Conservation (phyloP, 2,113 vertebrate genomes). For the Ictidomys tridecemlineatus region DNA sequence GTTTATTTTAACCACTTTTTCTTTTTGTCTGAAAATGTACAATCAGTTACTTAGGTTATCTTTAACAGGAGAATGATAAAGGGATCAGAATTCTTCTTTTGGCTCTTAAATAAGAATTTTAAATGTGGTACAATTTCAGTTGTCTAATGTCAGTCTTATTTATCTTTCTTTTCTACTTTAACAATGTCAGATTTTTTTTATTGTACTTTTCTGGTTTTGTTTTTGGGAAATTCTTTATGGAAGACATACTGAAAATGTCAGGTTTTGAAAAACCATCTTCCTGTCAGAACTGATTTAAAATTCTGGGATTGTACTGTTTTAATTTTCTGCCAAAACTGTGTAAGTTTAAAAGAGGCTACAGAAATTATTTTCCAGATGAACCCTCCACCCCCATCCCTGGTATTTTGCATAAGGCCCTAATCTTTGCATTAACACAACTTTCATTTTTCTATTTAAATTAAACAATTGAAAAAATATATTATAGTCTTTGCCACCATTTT, state of each 20-base stretch:
- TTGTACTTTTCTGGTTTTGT: not conserved
- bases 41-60: not conserved
- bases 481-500: not conserved
- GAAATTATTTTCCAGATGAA: not conserved
- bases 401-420: not conserved
- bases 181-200: not conserved
- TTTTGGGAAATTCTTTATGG: not conserved
- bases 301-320: not conserved
- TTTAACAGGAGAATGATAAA: conserved; percentile 31
- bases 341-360: not conserved
- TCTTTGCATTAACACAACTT: not conserved
- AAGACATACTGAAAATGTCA: not conserved
- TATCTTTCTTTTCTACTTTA: not conserved
- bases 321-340: not conserved
- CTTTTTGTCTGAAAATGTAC: conserved; percentile 1
- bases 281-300: conserved; percentile 41
- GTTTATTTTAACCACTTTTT: not conserved
- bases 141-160: conserved; percentile 8
- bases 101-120: not conserved
- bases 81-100: not conserved
- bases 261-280: not conserved
- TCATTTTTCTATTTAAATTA: not conserved
- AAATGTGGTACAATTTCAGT: not conserved
- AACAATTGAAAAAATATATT: not conserved
- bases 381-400: not conserved